phyloP scores from a whole-genome alignment of 2,797 vertebrate genomes.

The Hephaestus fuliginosus region DNA sequence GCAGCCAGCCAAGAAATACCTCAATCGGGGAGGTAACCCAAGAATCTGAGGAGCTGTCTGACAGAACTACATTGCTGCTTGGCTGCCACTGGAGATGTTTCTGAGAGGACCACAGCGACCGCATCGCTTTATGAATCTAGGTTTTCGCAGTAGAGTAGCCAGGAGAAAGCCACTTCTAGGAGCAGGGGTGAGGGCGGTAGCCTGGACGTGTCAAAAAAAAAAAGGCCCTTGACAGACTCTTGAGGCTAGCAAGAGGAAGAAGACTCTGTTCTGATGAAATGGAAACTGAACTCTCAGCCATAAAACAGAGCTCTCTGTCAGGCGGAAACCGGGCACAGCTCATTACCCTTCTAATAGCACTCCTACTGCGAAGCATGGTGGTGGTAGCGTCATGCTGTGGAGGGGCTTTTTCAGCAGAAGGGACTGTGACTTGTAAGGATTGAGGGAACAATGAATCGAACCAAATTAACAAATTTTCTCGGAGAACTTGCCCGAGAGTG shows the following conservation, averaged over 20 bases:
- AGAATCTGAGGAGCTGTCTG: conserved; percentile 39
- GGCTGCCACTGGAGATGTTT: conserved; percentile 21
- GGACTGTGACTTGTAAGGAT: conserved; percentile 46
- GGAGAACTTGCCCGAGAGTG: conserved; percentile 35
- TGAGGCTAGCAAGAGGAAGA: conserved; percentile 29
- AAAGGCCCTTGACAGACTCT: conserved; percentile 21
- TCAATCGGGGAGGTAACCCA: conserved; percentile 37
- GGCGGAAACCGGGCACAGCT: conserved; percentile 71
- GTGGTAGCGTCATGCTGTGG: conserved; percentile 70
- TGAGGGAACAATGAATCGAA: conserved; percentile 56
- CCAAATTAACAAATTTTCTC: conserved; percentile 46
- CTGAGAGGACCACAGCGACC: conserved; percentile 41
- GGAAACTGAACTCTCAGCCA: conserved; percentile 59
- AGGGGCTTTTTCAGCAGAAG: conserved; percentile 60
- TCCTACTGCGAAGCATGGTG: conserved; percentile 68
- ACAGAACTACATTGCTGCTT: conserved; percentile 25
- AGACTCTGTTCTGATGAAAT: conserved; percentile 52
- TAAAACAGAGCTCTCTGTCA: conserved; percentile 70
- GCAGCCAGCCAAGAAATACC: conserved; percentile 41
- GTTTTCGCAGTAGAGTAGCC: not conserved
- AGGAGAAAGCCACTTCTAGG: conserved; percentile 8
- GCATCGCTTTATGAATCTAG: conserved; percentile 36
- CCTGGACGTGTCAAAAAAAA: conserved; percentile 15
- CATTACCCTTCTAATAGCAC: conserved; percentile 77
- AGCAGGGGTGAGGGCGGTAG: conserved; percentile 14